Conservation (phyloP, 2,888 invertebrate genomes). For the Coenonympha arcania region DNA sequence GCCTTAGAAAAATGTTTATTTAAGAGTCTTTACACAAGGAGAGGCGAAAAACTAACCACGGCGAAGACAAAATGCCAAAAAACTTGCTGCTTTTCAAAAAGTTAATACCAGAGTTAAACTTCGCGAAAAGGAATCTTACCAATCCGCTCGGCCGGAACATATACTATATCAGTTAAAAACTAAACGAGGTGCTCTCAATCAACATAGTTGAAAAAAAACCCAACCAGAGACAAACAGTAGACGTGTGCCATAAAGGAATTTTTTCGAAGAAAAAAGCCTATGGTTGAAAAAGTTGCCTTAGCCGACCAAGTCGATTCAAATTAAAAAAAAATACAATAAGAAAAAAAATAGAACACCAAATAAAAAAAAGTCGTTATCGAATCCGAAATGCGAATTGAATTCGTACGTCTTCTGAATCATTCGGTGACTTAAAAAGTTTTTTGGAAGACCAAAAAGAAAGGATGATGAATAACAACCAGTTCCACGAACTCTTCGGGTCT, state of each 20-base stretch:
- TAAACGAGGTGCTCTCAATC: slow-evolving; percentile 43
- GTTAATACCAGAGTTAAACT: slow-evolving; percentile 67
- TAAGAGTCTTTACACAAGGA: slow-evolving; percentile 42
- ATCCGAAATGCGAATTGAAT: slow-evolving; percentile 64
- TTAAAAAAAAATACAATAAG: slow-evolving; percentile 24
- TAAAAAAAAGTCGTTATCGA: slow-evolving; percentile 50
- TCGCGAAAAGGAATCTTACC: slow-evolving; percentile 67
- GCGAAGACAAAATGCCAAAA: slow-evolving; percentile 73
- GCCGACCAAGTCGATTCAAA: slow-evolving; percentile 58
- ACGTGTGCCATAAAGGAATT: slow-evolving; percentile 60
- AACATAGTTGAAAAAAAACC: slow-evolving; percentile 58
- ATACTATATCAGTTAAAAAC: slow-evolving; percentile 64
- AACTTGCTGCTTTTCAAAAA: slow-evolving; percentile 68
- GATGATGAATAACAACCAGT: slow-evolving; percentile 66
- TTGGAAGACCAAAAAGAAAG: slow-evolving; percentile 34
- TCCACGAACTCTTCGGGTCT: slow-evolving; percentile 67
- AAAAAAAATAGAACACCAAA: slow-evolving; percentile 28
- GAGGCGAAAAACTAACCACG: slow-evolving; percentile 50
- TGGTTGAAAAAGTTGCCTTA: slow-evolving; percentile 64
- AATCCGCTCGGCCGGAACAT: slow-evolving; percentile 61
- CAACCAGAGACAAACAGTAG: slow-evolving; percentile 18
- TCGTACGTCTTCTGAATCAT: slow-evolving; percentile 44
- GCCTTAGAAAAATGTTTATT: slow-evolving; percentile 63
- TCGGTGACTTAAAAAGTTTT: slow-evolving; percentile 51
- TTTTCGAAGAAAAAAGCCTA: slow-evolving; percentile 50